A percentile compares a stretch with the other conserved stretches of the same genome.
These are phyloP conservation scores for Bucorvus abyssinicus DNA, from an alignment of 2,797 vertebrate species.

Conservation along the genomic window DNA sequence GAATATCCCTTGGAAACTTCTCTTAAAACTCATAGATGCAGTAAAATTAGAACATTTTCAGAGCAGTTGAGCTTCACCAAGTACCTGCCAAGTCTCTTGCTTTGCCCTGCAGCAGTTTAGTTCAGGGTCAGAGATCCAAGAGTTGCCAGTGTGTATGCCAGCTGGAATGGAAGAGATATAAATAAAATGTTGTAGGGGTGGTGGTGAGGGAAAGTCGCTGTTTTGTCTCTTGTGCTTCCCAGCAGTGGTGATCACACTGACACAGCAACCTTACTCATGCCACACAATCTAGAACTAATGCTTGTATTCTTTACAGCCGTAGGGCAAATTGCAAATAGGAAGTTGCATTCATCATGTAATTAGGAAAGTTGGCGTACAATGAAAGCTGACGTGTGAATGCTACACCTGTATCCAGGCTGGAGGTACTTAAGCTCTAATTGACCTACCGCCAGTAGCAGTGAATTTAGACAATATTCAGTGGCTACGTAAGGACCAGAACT, in stretches of 20 bases:
- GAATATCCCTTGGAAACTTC: background rate
- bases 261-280: background rate
- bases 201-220: background rate
- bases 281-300: background rate
- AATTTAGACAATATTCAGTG: background rate
- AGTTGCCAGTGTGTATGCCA: background rate
- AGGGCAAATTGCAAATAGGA: background rate
- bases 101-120: background rate
- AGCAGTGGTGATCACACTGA: background rate
- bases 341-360: background rate
- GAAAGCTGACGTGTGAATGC: background rate
- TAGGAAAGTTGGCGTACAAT: background rate
- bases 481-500: background rate
- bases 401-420: background rate
- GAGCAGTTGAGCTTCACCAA: background rate
- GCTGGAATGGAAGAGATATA: conserved; percentile 1
- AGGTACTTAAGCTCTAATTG: background rate
- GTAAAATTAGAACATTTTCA: background rate
- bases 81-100: background rate
- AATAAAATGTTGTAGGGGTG: background rate
- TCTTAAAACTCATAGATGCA: background rate
- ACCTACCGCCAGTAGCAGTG: background rate
- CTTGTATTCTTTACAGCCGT: background rate
- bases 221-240: background rate
- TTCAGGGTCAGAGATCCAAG: background rate